Evolutionary conservation across 2,797 vertebrate species (phyloP).

Genomic region (Myotis vivesi): DNA sequence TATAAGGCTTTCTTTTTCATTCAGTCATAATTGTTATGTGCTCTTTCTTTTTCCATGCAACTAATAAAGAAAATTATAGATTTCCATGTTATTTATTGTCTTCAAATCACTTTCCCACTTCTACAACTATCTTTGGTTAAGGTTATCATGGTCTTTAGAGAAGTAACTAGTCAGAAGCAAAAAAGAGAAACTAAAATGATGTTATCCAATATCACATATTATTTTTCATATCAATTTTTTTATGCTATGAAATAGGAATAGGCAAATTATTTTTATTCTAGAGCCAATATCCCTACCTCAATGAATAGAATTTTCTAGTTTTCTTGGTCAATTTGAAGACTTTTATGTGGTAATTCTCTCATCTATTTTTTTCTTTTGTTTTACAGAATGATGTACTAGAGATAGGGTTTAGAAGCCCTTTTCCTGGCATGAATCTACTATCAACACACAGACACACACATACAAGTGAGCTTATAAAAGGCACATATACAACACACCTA

Average conservation of each 20-base stretch:
- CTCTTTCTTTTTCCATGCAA: not conserved
- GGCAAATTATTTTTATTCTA: not conserved
- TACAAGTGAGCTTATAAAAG: no score
- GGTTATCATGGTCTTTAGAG: not conserved
- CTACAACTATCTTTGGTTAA: not conserved
- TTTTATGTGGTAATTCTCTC: not conserved
- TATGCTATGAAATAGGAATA: not conserved
- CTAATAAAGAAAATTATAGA: not conserved
- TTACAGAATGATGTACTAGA: not conserved
- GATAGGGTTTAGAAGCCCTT: not conserved
- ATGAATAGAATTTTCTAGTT: not conserved
- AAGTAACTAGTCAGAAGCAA: not conserved
- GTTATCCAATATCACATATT: not conserved
- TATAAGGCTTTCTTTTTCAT: not conserved
- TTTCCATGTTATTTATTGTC: constrained; percentile 38
- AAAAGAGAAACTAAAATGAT: not conserved
- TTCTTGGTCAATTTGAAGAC: not conserved
- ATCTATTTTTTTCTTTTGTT: not conserved
- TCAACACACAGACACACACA: not conserved
- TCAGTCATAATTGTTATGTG: not conserved
- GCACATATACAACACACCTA: not conserved
- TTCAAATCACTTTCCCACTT: not conserved
- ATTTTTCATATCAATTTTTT: not conserved
- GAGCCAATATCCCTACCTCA: not conserved
- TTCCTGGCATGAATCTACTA: not conserved